Conservation (phyloP, 2,888 invertebrate genomes). For the Clepsis dumicolana region DNA sequence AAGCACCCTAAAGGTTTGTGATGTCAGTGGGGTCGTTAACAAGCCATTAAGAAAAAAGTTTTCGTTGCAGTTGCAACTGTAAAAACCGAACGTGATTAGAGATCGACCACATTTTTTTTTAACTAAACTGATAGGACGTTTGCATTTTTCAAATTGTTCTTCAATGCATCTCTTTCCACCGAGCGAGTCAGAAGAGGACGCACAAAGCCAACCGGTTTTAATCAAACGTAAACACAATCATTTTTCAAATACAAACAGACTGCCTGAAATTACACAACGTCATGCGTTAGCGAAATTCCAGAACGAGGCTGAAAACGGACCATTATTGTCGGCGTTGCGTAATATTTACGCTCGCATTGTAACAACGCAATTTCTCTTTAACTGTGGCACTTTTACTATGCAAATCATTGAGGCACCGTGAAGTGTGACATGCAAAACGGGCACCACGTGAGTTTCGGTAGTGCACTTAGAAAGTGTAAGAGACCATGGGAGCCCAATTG, state of each 20-base stretch:
- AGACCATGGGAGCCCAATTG: neutral
- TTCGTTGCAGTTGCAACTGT: too few relatives aligned
- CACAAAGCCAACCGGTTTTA: neutral
- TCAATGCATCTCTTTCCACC: neutral
- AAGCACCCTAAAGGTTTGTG: too few relatives aligned
- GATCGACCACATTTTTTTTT: too few relatives aligned
- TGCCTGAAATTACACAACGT: slow-evolving; percentile 1
- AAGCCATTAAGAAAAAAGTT: too few relatives aligned
- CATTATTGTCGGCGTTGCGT: slow-evolving; percentile 37
- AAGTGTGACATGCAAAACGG: slow-evolving; percentile 50
- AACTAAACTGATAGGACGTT: too few relatives aligned
- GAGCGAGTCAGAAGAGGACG: neutral
- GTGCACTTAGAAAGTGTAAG: slow-evolving; percentile 47
- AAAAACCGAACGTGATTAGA: too few relatives aligned
- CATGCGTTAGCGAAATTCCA: slow-evolving; percentile 13
- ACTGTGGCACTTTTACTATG: slow-evolving; percentile 55
- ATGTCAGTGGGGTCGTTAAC: too few relatives aligned
- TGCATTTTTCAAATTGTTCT: neutral
- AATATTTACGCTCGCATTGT: slow-evolving; percentile 28
- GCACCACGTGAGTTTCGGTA: slow-evolving; percentile 45
- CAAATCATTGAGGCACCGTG: slow-evolving; percentile 51
- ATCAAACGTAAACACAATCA: neutral
- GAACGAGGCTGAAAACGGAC: slow-evolving; percentile 21
- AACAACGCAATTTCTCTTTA: slow-evolving; percentile 50
- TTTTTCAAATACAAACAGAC: neutral